Evolutionary conservation across 2,888 invertebrate genomes (phyloP), one percentile per base, ranked within the genome.

Genomic region (Nymphalis urticae): DNA sequence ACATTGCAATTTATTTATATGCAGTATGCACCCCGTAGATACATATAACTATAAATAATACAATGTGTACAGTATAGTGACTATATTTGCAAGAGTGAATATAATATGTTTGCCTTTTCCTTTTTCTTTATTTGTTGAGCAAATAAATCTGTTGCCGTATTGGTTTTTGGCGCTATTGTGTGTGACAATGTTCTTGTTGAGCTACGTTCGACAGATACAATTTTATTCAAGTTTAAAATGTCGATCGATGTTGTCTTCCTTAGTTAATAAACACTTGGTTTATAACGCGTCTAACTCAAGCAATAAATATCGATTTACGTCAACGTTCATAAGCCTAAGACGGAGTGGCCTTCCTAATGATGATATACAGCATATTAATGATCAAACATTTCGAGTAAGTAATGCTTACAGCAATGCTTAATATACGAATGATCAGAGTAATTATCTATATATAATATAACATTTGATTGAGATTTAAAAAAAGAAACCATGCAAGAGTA

Each of bases 121-220:
- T 83, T 82, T 84, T 81, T 72, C 75, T 66, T 70, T 73, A 77
- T 82, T 77, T 79, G 75, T 80, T 79, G 78, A 77, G 79, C 77
- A 87, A 88, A 87, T 85, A 86, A 77, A 82, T 77, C 77, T 77
- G 77, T 73, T 77, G 76, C 77, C 82, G 77, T 85, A 83, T 86
- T 85, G 82, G 84, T 81, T 81, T 77, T 80, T 76, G 77, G 73
- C 76, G 77, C 82, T 82, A 82, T 85, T 85, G 83, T 85, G 80
- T 78, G 80, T 78, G 80, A 77, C 79, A 77, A 77, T 77, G 75
- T 76, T 68, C 70, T 72, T 75, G 74, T 76, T 73, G 69, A 75
- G 72, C 71, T 76, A 64, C 67, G 64, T 73, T 75, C 42, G 6
- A 16, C 32, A 62, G 19, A 62, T 42, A 24, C 36, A 1, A 42